Evolutionary conservation across 2,113 vertebrate species (phyloP), one percentile per base, ranked within the genome.

Genomic region (Girardinichthys multiradiatus): DNA sequence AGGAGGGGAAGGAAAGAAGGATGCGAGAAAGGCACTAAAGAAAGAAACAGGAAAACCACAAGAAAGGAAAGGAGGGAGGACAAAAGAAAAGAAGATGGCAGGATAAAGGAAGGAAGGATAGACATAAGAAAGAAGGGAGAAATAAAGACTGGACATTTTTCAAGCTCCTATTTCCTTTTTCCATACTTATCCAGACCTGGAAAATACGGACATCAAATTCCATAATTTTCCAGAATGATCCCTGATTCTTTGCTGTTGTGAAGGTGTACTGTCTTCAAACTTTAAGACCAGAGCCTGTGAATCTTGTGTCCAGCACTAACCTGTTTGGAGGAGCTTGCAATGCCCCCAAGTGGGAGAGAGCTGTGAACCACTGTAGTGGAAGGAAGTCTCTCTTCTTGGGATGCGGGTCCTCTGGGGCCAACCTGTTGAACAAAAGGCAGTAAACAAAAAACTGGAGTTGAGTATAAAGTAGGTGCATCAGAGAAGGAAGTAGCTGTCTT

Each of bases 261-360:
- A 70, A 45, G 12, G 8, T 74, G 14, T 19, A 33, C 33, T 6
- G 2, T 19, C 42, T 30, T 26, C 63, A 51, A 15, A 70, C 26
- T 35, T 67, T 4, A 31, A 26, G 2, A 37, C 4, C 58, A 27
- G 10, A 30, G 51, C n/a, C 39, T 26, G 27, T 2, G 26, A 8
- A 11, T 59, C 1, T 12, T 4, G 4, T 28, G 35, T 72, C 2
- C 28, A 65, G 69, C n/a, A 29, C 84, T 28, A 48, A 96, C 95
- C 94, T 95, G 91, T 90, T 93, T 95, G 68, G 94, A 89, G 70
- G 90, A 75, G 70, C 85, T 87, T 4, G 86, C n/a, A 48, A 83
- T 67, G 80, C 90, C 90, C 42, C 92, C 93, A 80, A 78, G 89
- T 82, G 93, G 82, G 29, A 92, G 71, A 21, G 91, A 74, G 75